Percentiles rank a stretch among this genome's conserved stretches.
Conservation (phyloP, 2,797 vertebrate genomes). For the Erpetoichthys calabaricus region DNA sequence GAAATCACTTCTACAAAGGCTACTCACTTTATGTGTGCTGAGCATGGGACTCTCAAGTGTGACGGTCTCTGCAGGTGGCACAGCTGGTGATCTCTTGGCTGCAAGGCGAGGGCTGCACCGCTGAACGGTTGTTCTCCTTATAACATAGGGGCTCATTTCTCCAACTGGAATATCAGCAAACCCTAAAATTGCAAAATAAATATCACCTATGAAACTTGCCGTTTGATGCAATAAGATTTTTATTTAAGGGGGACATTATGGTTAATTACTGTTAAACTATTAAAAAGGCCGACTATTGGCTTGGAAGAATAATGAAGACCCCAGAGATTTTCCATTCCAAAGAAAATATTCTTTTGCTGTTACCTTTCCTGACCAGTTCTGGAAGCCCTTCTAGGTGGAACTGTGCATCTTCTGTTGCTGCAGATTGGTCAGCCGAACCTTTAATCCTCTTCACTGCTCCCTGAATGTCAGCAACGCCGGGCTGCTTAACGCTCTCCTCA, state of each 20-base stretch:
- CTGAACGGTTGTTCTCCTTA: slow-evolving; percentile 51
- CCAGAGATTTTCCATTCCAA: not conserved
- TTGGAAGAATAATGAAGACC: too few species aligned
- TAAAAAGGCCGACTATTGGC: not conserved
- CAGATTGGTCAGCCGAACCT: not conserved
- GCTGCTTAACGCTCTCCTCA: slow-evolving; percentile 15
- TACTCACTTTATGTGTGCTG: slow-evolving; percentile 46
- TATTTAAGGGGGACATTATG: too few species aligned
- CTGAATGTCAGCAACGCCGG: slow-evolving; percentile 27
- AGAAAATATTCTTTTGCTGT: not conserved
- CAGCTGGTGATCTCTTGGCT: slow-evolving; percentile 21
- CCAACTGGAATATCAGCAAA: slow-evolving; percentile 65
- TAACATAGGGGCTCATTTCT: slow-evolving; percentile 56
- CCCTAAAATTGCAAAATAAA: slow-evolving; percentile 32
- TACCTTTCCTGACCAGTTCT: slow-evolving; percentile 70
- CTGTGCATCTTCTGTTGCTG: slow-evolving; percentile 24
- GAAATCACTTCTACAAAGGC: not conserved
- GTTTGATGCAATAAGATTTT: too few species aligned
- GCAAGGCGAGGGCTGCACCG: slow-evolving; percentile 47
- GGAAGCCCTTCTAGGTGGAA: slow-evolving; percentile 64
- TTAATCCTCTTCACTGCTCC: slow-evolving; percentile 28
- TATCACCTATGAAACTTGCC: not conserved
- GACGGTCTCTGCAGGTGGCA: slow-evolving; percentile 1
- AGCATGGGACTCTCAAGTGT: slow-evolving; percentile 23
- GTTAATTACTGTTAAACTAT: not conserved